A percentile compares a stretch with the other conserved stretches of the same genome.
Evolutionary conservation across 2,113 vertebrate genomes (phyloP).

Genomic region (Psophia crepitans): DNA sequence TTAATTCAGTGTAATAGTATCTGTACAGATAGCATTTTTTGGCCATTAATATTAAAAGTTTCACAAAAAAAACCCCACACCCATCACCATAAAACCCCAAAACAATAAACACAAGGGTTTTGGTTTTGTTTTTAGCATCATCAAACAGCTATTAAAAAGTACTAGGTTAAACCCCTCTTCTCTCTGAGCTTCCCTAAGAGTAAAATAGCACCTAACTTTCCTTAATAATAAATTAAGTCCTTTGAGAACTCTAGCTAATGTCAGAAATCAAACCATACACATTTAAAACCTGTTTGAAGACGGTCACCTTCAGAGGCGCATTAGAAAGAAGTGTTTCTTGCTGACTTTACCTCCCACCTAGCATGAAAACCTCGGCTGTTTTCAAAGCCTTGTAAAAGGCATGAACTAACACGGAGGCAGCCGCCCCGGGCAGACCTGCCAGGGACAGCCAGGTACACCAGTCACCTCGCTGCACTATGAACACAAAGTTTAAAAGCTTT

Average conservation of each 20-base stretch:
- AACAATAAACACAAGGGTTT: not conserved
- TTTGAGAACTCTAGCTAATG: not conserved
- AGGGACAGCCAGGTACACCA: not conserved
- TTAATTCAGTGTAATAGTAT: not conserved
- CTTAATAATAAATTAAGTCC: not conserved
- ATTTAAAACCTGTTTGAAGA: slow-evolving; percentile 4
- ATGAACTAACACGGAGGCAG: not conserved
- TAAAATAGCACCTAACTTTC: not conserved
- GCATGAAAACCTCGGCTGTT: not conserved
- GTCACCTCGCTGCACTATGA: not conserved
- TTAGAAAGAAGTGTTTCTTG: not conserved
- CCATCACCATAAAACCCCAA: not conserved
- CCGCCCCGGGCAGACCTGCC: not conserved
- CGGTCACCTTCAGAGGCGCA: not conserved
- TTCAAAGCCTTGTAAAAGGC: not conserved
- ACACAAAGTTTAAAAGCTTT: not conserved
- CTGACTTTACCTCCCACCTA: not conserved
- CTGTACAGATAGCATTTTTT: not conserved
- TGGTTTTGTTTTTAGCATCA: not conserved
- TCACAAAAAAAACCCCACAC: not conserved
- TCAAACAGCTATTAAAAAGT: not conserved
- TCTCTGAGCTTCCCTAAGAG: not conserved
- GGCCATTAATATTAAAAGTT: not conserved
- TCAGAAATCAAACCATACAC: not conserved
- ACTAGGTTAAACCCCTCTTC: not conserved